These are phyloP conservation scores for Stenopsyche tienmushanensis DNA, from an alignment of 1,140 invertebrate genomes.

Conservation along the genomic window DNA sequence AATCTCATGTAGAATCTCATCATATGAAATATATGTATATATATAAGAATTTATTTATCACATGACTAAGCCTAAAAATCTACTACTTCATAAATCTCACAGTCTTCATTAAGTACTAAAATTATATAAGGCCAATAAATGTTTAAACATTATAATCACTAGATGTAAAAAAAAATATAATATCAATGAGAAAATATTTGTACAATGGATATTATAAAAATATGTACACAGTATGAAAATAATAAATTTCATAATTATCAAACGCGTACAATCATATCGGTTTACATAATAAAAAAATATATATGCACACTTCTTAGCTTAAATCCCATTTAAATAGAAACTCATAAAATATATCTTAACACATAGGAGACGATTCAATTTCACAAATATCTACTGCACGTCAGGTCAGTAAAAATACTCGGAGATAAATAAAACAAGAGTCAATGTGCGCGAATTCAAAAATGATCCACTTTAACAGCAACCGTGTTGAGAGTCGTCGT, in stretches of 20 bases:
- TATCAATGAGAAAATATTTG: background rate
- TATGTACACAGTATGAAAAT: background rate
- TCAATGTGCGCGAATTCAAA: slow-evolving; percentile 57
- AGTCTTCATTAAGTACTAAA: background rate
- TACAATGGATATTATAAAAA: background rate
- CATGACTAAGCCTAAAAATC: too few relatives aligned
- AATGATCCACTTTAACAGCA: slow-evolving; percentile 87
- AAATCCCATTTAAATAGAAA: background rate
- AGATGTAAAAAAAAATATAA: background rate
- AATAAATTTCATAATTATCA: background rate
- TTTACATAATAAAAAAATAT: too few relatives aligned
- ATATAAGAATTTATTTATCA: too few relatives aligned
- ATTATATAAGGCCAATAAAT: background rate
- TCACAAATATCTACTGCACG: too few relatives aligned
- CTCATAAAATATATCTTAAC: background rate
- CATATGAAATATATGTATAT: too few relatives aligned
- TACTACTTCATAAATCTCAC: too few relatives aligned
- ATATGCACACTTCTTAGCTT: background rate
- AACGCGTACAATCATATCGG: background rate
- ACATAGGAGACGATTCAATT: background rate
- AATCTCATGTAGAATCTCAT: too few relatives aligned
- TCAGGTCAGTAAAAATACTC: too few relatives aligned
- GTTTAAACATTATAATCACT: background rate
- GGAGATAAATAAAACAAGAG: too few relatives aligned
- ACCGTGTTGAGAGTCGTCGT: slow-evolving; percentile 82